Evolutionary conservation across 2,113 vertebrate species (phyloP).

Genomic region (Pituophis catenifer): DNA sequence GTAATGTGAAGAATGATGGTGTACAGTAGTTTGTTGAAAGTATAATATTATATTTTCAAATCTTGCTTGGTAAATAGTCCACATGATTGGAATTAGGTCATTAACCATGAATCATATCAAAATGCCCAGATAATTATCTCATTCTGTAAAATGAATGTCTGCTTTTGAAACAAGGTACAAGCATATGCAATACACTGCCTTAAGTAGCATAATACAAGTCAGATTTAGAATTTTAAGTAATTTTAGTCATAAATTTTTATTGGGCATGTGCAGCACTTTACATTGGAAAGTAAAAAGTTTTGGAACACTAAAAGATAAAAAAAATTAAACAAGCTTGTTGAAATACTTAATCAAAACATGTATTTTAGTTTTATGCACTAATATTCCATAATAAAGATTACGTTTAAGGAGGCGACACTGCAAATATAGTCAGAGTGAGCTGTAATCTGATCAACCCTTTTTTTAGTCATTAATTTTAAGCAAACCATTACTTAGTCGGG

Average conservation of each 20-base stretch:
- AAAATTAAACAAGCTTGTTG: not conserved
- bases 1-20: slow-evolving; percentile 4
- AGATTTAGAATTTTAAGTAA: not conserved
- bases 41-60: slow-evolving; percentile 24
- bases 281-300: not conserved
- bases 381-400: not conserved
- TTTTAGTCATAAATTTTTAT: not conserved
- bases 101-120: not conserved
- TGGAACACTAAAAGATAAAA: not conserved
- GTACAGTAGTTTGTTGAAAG: not conserved
- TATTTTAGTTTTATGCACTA: not conserved
- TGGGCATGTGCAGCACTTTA: not conserved
- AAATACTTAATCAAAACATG: not conserved
- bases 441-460: not conserved
- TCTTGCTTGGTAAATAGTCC: not conserved
- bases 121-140: not conserved
- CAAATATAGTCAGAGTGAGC: not conserved
- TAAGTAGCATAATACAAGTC: not conserved
- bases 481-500: not conserved
- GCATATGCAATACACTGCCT: not conserved
- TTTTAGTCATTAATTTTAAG: not conserved
- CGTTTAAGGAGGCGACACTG: not conserved
- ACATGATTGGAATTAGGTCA: not conserved
- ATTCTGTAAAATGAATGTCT: not conserved
- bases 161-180: slow-evolving; percentile 1